Base-by-base conservation (phyloP, 1,140 invertebrate genomes). In the Battus philenor region DNA sequence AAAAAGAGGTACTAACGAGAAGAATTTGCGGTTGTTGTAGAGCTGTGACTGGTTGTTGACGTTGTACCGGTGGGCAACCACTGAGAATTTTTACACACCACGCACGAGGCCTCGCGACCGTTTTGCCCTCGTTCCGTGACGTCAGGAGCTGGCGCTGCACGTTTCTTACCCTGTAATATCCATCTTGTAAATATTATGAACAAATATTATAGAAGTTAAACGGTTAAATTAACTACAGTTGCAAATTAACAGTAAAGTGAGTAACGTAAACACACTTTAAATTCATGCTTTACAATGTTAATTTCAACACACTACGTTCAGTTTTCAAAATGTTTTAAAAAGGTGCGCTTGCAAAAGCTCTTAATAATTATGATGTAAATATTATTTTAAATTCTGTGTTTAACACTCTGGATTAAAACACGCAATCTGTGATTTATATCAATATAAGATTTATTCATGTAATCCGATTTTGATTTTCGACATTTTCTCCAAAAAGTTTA, bases 41-140 rank as follows among this genome's bases (percentile, higher is more conserved):
- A 87, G 32, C 83, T 87, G 60, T 87, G 85, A 54, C 85, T 87
- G 27, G 73, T 78, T 30, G 85, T 75, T 15, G 75, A 82, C 0
- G 75, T 57, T 20, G 72, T 75, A n/a, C 68, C 68, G 1, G 72
- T 69, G 18, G 81, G 74, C 12, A 74, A 52, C 75, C 83, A 85
- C 39, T 79, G 85, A 17, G 79, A 50, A 2, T 70, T 65, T 39
- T 75, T 78, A 57, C 73, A 77, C n/a, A 64, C 63, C 32, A 50
- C 64, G 50, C 68, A 77, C 1, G 57, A 33, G 9, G 55, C 47
- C 18, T 49, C 46, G 33, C 67, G 60, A 11, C 54, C 54, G 1
- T 54, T 49, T 27, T 71, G 68, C 0, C 59, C 59, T 12, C 85
- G 75, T 27, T 77, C 79, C 1, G 85, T 87, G 31, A 87, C 85